A percentile compares a stretch with the other conserved stretches of the same genome.
Evolutionary conservation across 2,797 vertebrate genomes (phyloP).

Genomic region (Chelonia mydas): DNA sequence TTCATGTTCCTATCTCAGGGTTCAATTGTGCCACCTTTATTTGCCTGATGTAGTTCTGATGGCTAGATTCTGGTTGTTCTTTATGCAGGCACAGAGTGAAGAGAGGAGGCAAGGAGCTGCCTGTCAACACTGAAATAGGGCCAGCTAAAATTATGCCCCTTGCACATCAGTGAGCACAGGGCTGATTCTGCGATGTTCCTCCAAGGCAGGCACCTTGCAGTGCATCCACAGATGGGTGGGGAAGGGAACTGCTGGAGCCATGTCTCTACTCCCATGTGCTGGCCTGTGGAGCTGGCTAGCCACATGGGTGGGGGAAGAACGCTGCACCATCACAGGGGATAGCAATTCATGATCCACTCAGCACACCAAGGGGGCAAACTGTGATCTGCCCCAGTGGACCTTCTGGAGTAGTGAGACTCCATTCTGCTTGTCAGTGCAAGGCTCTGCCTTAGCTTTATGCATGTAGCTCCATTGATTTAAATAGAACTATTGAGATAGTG

Average conservation of each 20-base stretch:
- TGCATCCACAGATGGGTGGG: neutral
- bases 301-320: neutral
- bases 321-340: neutral
- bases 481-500: neutral
- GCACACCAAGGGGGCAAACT: neutral
- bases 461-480: neutral
- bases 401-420: neutral
- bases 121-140: neutral
- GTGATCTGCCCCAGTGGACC: neutral
- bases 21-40: neutral
- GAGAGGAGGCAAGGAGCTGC: neutral
- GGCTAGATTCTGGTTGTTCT: neutral
- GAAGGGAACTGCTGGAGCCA: neutral
- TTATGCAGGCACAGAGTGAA: neutral
- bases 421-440: neutral
- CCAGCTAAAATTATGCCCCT: neutral
- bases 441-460: neutral
- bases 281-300: neutral
- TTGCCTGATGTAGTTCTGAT: neutral
- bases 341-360: neutral
- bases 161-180: neutral
- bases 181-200: neutral
- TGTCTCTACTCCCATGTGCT: neutral
- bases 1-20: neutral
- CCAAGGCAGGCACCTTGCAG: neutral